Evolutionary conservation across 2,888 invertebrate genomes (phyloP).

Genomic region (Argyra leucocephala): DNA sequence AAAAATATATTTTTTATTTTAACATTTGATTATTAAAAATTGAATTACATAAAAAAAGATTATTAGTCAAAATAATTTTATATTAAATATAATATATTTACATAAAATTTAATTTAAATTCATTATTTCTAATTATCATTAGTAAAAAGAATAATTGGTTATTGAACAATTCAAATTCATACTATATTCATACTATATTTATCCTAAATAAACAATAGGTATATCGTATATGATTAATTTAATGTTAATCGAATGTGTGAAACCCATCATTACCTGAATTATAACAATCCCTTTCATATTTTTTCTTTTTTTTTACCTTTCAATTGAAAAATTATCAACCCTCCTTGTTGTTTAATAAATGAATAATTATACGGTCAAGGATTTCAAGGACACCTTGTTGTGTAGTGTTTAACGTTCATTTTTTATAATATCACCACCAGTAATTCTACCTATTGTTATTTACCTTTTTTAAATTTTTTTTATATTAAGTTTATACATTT

Average conservation of each 20-base stretch:
- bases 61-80: too few relatives aligned
- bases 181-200: too few relatives aligned
- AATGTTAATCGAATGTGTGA: neutral
- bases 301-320: neutral
- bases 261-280: neutral
- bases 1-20: too few relatives aligned
- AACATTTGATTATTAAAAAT: too few relatives aligned
- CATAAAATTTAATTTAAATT: too few relatives aligned
- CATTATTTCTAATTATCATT: too few relatives aligned
- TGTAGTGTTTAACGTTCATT: neutral
- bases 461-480: too few relatives aligned
- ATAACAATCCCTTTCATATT: neutral
- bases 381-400: neutral
- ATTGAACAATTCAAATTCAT: too few relatives aligned
- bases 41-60: too few relatives aligned
- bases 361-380: constrained; percentile 6
- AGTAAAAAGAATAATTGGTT: too few relatives aligned
- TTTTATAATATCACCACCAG: neutral
- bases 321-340: neutral
- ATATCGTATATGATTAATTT: neutral
- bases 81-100: too few relatives aligned
- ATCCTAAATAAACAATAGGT: neutral
- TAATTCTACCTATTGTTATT: neutral
- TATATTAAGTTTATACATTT: too few relatives aligned
- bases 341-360: constrained; percentile 3